These are phyloP conservation scores for Emmelina monodactyla DNA, from an alignment of 2,888 invertebrate species.

Conservation along the genomic window DNA sequence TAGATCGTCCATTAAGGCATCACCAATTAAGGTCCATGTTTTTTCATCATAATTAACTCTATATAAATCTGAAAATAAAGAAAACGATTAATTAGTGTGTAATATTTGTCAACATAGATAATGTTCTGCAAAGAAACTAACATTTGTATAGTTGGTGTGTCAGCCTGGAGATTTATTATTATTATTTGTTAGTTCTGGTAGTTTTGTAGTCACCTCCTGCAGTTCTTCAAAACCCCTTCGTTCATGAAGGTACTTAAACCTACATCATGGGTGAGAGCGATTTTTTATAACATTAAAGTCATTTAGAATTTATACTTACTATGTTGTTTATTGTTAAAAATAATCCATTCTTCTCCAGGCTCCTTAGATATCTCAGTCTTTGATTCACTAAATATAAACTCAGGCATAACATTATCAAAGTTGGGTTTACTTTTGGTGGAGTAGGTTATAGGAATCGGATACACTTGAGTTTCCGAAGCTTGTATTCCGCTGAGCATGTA, in stretches of 20 bases:
- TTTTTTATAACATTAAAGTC: not conserved
- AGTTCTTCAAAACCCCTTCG: no score
- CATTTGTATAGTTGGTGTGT: no score
- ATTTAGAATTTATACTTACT: no score
- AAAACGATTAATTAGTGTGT: no score
- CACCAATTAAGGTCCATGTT: conserved; percentile 63
- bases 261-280: no score
- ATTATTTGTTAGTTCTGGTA: no score
- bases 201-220: no score
- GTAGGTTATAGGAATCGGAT: conserved; percentile 54
- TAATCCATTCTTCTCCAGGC: conserved; percentile 62
- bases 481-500: conserved; percentile 56
- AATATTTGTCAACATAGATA: no score
- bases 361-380: conserved; percentile 27
- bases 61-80: conserved; percentile 67
- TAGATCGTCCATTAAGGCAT: conserved; percentile 32
- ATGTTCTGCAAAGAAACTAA: no score
- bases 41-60: conserved; percentile 70
- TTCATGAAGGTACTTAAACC: no score
- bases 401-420: conserved; percentile 33
- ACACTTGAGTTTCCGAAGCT: conserved; percentile 30
- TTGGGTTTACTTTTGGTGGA: conserved; percentile 33
- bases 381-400: conserved; percentile 52
- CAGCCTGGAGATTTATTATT: no score
- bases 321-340: conserved; percentile 71